Base-by-base conservation (phyloP, 2,888 invertebrate genomes). In the Chesias legatella region DNA sequence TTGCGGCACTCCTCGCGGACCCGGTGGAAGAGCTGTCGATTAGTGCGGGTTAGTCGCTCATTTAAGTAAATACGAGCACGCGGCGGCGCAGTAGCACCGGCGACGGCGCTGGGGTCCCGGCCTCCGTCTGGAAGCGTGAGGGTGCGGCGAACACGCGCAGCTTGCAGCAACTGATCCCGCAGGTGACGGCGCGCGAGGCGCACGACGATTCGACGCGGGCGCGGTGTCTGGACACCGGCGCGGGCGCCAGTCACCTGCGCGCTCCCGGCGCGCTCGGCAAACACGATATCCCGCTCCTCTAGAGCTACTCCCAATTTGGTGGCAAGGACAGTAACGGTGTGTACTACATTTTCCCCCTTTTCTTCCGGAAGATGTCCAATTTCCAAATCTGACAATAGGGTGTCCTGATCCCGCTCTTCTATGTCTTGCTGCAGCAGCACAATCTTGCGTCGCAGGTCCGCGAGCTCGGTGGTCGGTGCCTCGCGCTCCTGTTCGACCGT, bases 321-420 rank as follows among this genome's bases (percentile, higher is more conserved):
- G 7, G 23, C 38, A 1, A 39, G 23, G 9, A 39, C 32, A 4
- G 9, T 23, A 3, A 33, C 28, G 5, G 23, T 22, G 20, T 39
- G 39, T 7, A 24, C 5, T 0, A 33, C 7, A 13, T 25, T 39
- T 24, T 39, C 39, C 5, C 39, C 33, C 8, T 21, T 40, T 1
- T 29, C 30, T n/a, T 40, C 33, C 1, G 33, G 33, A 4, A 40
- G 29, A 7, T 30, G 25, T 1, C 30, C 30, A 1, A 40, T 34
- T 10, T 40, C 33, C 1, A 33, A 20, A 10, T 39, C 39, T 0
- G 28, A 13, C 6, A 26, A 29, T 1, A 39, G 6, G 7, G 17
- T 7, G n/a, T 39, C 39, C 23, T 39, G 39, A 6, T 39, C 39
- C 11, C 32, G 26, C 0, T 38, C 32, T 22, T 32, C 27, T 7